Evolutionary conservation across 1,140 invertebrate genomes (phyloP), one percentile per base, ranked within the genome.

Genomic region (Tenebrio molitor): DNA sequence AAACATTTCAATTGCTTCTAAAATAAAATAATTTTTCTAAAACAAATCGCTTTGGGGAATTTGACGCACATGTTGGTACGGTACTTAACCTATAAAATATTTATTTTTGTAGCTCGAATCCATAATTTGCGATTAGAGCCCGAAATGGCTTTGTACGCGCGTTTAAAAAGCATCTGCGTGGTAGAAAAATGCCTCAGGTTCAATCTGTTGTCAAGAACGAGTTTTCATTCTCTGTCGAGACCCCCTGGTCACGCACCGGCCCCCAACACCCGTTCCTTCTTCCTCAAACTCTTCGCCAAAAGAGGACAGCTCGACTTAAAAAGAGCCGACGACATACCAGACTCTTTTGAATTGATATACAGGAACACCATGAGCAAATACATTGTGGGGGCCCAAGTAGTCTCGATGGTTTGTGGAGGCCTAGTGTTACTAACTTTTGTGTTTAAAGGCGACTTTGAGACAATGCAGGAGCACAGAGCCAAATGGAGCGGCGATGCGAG

Each of bases 261-360:
- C 21, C 21, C 50, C 50, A n/a, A 10, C 29, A 19, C 10, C 1
- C 1, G 44, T 10, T 4, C 8, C n/a, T 29, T 5, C n/a, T 14
- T 58, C 10, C 8, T 58, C 10, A 23, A 23, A 6, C 15, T 58
- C 4, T 29, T 25, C 2, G n/a, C n/a, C 8, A 0, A 25, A 58
- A 29, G 23, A 21, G n/a, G 0, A 0, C 21, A 58, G 14, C 50
- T 10, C 12, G 50, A 66, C n/a, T 21, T 41, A n/a, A 50, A 53
- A 15, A 14, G 29, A 7, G 15, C 21, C 1, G 66, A 69, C 42
- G 25, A 53, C 8, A 53, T 69, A n/a, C 66, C 66, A 1, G 66
- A 69, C 5, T 10, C 14, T 5, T 69, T 33, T 17, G 17, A 10
- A 10, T 7, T 69, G 66, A 69, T 69, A 10, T 69, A 69, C 21